Evolutionary conservation across 1,140 invertebrate genomes (phyloP).

Genomic region (Drosophila athabasca): DNA sequence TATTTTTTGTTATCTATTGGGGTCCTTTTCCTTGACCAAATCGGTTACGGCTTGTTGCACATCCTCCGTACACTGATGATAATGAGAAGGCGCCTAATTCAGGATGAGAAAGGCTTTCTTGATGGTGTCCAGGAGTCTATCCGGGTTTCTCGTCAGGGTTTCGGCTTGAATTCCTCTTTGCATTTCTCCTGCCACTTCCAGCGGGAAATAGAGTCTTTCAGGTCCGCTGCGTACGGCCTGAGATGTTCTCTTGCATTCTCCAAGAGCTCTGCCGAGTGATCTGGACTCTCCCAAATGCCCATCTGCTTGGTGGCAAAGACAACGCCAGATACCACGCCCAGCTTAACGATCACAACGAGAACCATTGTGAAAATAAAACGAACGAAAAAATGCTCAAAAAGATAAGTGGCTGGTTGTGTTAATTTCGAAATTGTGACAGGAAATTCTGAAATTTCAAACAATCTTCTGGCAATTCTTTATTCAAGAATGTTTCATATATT

Average conservation of each 20-base stretch:
- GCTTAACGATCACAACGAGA: constrained; percentile 12
- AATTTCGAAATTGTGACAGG: constrained; percentile 9
- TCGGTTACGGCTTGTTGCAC: constrained; percentile 1
- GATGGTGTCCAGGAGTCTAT: constrained; percentile 41
- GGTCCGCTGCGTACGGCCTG: background rate
- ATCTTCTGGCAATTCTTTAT: too few species aligned
- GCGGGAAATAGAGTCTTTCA: constrained; percentile 25
- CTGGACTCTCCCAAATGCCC: constrained; percentile 25
- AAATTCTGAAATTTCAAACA: too few species aligned
- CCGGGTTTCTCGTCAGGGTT: constrained; percentile 36
- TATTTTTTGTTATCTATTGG: too few species aligned
- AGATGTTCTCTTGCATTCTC: constrained; percentile 20
- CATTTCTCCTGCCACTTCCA: constrained; percentile 11
- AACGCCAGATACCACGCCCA: constrained; percentile 34
- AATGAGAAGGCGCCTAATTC: constrained; percentile 9
- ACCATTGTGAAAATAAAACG: constrained; percentile 6
- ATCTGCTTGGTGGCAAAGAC: constrained; percentile 22
- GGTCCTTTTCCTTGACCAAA: background rate
- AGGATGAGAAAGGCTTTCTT: constrained; percentile 21
- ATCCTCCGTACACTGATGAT: constrained; percentile 17
- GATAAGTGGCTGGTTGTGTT: background rate
- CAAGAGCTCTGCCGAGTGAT: background rate
- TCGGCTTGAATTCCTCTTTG: background rate
- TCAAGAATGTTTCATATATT: too few species aligned
- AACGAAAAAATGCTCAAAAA: background rate